phyloP scores from a whole-genome alignment of 2,797 vertebrate genomes.

The Kryptopterus vitreolus region DNA sequence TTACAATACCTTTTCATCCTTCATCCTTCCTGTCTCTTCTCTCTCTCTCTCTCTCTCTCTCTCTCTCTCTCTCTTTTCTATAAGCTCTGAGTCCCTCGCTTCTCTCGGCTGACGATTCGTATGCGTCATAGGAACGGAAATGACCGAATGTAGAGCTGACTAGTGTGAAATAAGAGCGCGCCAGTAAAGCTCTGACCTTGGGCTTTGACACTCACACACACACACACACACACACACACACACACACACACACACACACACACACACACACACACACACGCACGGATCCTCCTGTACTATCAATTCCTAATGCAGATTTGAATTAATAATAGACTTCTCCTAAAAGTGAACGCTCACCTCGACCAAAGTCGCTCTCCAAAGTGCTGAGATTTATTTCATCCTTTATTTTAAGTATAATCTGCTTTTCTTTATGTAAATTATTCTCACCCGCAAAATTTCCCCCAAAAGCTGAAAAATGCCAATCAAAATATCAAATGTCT shows the following conservation, averaged over 20 bases:
- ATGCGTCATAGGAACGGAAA: background rate
- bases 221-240: background rate
- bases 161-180: background rate
- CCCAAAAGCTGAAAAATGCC: background rate
- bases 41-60: no score
- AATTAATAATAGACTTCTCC: background rate
- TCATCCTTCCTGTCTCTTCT: no score
- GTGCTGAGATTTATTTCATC: background rate
- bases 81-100: background rate
- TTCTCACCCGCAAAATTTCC: background rate
- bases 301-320: background rate
- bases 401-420: background rate
- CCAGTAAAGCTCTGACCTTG: constrained; percentile 1
- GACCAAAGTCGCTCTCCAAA: background rate
- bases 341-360: background rate
- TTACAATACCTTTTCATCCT: background rate
- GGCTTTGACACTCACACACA: background rate
- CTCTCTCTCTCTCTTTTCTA: background rate
- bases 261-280: background rate
- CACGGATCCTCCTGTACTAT: background rate
- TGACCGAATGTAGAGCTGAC: background rate
- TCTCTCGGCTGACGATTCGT: background rate
- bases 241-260: background rate
- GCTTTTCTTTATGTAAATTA: background rate
- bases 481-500: constrained; percentile 21